These are phyloP conservation scores for Meloe dianella DNA, from an alignment of 2,888 invertebrate genomes.

Conservation along the genomic window DNA sequence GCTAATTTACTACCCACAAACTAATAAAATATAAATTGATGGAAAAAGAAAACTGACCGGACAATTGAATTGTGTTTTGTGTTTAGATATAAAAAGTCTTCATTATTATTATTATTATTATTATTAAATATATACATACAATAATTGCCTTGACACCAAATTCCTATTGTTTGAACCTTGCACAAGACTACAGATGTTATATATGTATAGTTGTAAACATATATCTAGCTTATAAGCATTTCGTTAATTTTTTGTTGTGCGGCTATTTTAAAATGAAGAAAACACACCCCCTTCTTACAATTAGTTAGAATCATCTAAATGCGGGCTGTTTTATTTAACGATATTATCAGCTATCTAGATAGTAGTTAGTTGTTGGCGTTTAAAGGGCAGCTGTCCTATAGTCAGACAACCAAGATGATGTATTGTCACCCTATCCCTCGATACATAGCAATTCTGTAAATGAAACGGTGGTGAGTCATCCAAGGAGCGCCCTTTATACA, in stretches of 20 bases:
- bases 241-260: too few relatives aligned
- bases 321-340: neutral
- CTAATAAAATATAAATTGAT: slow-evolving; percentile 39
- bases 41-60: slow-evolving; percentile 27
- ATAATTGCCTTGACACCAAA: slow-evolving; percentile 37
- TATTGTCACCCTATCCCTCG: slow-evolving; percentile 31
- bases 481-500: neutral
- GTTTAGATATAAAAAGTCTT: slow-evolving; percentile 21
- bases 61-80: slow-evolving; percentile 4
- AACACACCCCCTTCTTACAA: neutral
- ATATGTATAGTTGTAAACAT: too few relatives aligned
- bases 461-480: slow-evolving; percentile 40
- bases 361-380: neutral
- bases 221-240: too few relatives aligned
- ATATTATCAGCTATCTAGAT: too few relatives aligned
- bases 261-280: neutral
- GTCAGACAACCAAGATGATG: slow-evolving; percentile 35
- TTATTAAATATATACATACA: too few relatives aligned
- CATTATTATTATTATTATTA: slow-evolving; percentile 25
- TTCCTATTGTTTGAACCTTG: slow-evolving; percentile 29
- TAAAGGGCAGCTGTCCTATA: slow-evolving; percentile 21
- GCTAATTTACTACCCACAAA: slow-evolving; percentile 37
- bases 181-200: slow-evolving; percentile 22
- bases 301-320: neutral
- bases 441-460: slow-evolving; percentile 26